Evolutionary conservation across 2,888 invertebrate genomes (phyloP).

Genomic region (Rhagophthalmus giganteus): DNA sequence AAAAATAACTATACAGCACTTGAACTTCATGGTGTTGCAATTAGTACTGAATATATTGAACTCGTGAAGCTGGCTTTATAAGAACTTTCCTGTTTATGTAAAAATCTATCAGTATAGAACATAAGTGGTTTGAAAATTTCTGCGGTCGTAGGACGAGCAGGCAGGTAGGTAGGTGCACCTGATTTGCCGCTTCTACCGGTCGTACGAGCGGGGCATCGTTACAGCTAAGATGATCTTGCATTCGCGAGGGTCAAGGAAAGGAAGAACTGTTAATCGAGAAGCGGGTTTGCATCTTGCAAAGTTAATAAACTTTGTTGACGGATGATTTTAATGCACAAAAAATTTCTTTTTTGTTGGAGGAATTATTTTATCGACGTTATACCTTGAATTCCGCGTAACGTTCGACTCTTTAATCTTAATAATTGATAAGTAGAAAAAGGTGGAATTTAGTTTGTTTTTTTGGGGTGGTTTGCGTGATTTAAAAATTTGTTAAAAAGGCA

Average conservation of each 20-base stretch:
- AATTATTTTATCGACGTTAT: too few relatives aligned
- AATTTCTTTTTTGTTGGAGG: too few relatives aligned
- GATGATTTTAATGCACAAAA: too few relatives aligned
- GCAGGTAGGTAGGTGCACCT: not conserved
- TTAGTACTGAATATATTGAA: constrained; percentile 51
- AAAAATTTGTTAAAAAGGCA: too few relatives aligned
- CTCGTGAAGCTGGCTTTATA: constrained; percentile 52
- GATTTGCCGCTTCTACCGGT: constrained; percentile 29
- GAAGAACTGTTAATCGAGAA: constrained; percentile 24
- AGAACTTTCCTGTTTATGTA: constrained; percentile 40
- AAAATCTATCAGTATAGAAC: constrained; percentile 31
- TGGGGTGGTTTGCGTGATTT: too few relatives aligned
- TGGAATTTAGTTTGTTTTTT: too few relatives aligned
- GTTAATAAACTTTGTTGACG: not conserved
- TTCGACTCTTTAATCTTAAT: too few relatives aligned
- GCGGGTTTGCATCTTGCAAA: constrained; percentile 13
- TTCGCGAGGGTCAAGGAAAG: constrained; percentile 27
- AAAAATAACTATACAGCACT: constrained; percentile 41
- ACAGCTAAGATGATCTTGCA: constrained; percentile 24
- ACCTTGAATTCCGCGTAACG: too few relatives aligned
- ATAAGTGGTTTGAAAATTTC: constrained; percentile 24
- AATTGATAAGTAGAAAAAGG: too few relatives aligned
- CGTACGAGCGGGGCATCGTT: constrained; percentile 20
- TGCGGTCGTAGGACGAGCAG: not conserved
- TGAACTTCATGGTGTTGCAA: constrained; percentile 42